These are phyloP conservation scores for Diplodus sargus DNA, from an alignment of 2,797 vertebrate species.

Conservation along the genomic window DNA sequence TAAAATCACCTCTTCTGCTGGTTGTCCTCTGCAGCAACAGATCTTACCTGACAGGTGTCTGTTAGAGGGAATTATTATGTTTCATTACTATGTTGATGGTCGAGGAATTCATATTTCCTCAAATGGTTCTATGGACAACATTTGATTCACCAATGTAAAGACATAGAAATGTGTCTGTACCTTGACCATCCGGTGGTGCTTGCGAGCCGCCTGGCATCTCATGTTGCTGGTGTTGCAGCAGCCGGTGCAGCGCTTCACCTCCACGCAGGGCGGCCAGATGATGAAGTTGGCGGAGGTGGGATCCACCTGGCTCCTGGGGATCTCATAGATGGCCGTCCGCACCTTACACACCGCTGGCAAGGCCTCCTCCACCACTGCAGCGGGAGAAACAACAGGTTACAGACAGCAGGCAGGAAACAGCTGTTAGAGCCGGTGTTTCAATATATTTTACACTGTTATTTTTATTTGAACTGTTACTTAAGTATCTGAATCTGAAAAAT, in stretches of 20 bases:
- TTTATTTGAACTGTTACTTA: too few relatives aligned
- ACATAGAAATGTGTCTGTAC: slow-evolving; percentile 78
- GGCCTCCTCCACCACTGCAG: slow-evolving; percentile 89
- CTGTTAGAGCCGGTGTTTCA: too few relatives aligned
- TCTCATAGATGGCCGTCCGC: slow-evolving; percentile 94
- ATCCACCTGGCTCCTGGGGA: slow-evolving; percentile 96
- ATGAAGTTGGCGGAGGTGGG: slow-evolving; percentile 96
- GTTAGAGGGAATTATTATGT: neutral
- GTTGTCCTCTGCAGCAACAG: neutral
- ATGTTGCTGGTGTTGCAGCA: slow-evolving; percentile 97
- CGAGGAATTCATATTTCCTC: too few relatives aligned
- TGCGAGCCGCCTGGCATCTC: slow-evolving; percentile 90
- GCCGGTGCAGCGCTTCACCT: slow-evolving; percentile 95
- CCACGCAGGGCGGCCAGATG: slow-evolving; percentile 97
- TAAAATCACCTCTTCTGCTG: too few relatives aligned
- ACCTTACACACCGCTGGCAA: slow-evolving; percentile 92
- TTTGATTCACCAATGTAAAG: too few relatives aligned
- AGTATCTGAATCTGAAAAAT: neutral
- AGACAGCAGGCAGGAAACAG: neutral
- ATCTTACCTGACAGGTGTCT: neutral
- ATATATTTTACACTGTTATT: too few relatives aligned
- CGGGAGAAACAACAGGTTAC: neutral
- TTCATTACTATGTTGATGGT: neutral
- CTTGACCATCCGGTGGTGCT: slow-evolving; percentile 94
- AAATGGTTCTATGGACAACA: too few relatives aligned